Evolutionary conservation across 2,113 vertebrate species (phyloP).

Genomic region (Megaceryle maxima): DNA sequence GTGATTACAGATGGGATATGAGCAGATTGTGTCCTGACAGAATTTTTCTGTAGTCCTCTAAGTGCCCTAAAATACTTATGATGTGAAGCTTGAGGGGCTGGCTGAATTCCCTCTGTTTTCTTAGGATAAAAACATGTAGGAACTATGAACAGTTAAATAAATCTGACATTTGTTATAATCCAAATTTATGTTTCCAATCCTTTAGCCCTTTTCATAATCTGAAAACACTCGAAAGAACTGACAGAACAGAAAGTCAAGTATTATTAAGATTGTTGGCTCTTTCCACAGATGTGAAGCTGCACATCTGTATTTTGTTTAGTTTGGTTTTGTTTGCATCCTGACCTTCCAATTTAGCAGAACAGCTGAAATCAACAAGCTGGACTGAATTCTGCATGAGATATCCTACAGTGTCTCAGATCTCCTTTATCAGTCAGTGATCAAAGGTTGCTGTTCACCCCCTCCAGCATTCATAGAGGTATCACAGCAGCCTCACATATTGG

Average conservation of each 20-base stretch:
- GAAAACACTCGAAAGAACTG: background rate
- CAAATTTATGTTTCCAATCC: background rate
- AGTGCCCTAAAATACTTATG: background rate
- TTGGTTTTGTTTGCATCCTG: background rate
- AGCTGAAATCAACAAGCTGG: background rate
- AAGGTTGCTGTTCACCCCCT: background rate
- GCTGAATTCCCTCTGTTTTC: background rate
- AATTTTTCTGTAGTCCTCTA: background rate
- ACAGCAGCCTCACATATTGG: background rate
- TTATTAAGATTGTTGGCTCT: background rate
- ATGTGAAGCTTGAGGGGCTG: background rate
- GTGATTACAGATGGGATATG: background rate
- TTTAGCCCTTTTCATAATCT: background rate
- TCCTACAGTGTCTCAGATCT: background rate
- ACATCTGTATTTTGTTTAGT: background rate
- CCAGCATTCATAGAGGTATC: background rate
- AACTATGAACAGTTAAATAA: background rate
- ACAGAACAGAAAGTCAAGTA: background rate
- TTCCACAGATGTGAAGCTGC: background rate
- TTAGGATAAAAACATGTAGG: background rate
- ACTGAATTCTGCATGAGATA: background rate
- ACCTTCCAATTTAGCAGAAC: background rate
- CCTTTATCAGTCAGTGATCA: background rate
- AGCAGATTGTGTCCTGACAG: background rate
- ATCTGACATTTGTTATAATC: slow-evolving; percentile 14